Evolutionary conservation across 1,140 invertebrate species (phyloP).

Genomic region (Linepithema humile): DNA sequence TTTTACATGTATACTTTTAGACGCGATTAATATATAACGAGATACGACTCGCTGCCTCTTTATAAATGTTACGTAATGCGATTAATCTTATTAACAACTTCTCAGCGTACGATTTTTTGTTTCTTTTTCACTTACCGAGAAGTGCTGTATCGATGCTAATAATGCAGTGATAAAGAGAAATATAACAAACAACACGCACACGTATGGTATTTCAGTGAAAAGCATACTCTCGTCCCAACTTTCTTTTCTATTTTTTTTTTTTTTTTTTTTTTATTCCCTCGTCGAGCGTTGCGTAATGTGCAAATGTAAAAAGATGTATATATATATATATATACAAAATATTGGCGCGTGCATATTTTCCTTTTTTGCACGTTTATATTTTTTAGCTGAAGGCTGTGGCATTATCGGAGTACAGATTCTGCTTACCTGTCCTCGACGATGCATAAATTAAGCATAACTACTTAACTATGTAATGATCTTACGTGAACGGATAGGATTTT

Average conservation of each 20-base stretch:
- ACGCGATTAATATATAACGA: conserved; percentile 71
- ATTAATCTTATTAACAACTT: conserved; percentile 80
- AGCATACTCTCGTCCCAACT: background rate
- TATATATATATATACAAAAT: background rate
- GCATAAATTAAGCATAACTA: conserved; percentile 33
- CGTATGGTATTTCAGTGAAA: conserved; percentile 26
- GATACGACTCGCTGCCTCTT: conserved; percentile 67
- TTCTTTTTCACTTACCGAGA: conserved; percentile 74
- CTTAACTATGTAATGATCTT: background rate
- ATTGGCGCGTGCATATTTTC: background rate
- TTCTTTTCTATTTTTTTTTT: conserved; percentile 12
- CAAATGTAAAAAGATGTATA: conserved; percentile 33
- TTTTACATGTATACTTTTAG: conserved; percentile 57
- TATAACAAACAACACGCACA: conserved; percentile 42
- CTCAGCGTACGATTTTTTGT: conserved; percentile 63
- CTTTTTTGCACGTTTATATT: background rate
- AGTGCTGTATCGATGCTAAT: conserved; percentile 79
- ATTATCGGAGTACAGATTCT: background rate
- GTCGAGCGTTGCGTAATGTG: background rate
- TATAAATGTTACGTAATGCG: conserved; percentile 76
- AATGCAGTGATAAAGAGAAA: conserved; percentile 45
- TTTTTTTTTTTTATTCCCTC: conserved; percentile 28
- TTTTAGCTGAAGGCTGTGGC: background rate
- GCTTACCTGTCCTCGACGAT: background rate
- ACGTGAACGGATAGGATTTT: conserved; percentile 7